A percentile compares a stretch with the other conserved stretches of the same genome.
phyloP scores from a whole-genome alignment of 1,140 invertebrate genomes.

The Zaprionus capensis region DNA sequence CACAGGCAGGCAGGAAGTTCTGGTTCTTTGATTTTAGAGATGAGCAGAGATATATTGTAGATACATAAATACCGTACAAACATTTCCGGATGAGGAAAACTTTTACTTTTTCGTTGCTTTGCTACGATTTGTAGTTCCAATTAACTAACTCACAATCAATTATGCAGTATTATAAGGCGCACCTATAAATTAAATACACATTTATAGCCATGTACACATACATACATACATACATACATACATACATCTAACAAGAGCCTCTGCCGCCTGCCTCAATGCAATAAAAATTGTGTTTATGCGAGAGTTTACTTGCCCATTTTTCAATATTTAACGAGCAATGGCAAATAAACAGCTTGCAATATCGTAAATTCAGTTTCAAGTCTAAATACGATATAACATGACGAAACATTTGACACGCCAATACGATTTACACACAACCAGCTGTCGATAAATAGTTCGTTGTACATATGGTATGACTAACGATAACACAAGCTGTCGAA shows the following conservation, averaged over 20 bases:
- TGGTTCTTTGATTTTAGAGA: constrained; percentile 29
- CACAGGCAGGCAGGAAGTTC: constrained; percentile 23
- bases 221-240: background rate
- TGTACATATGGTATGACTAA: too few relatives aligned
- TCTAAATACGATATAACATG: background rate
- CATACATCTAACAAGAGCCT: background rate
- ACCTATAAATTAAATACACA: background rate
- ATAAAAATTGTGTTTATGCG: constrained; percentile 6
- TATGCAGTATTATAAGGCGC: background rate
- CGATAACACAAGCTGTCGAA: background rate
- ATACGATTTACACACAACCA: background rate
- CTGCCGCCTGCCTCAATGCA: constrained; percentile 10
- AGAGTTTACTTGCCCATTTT: background rate
- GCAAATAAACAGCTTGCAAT: constrained; percentile 1
- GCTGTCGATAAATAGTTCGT: too few relatives aligned
- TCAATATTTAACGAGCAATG: constrained; percentile 6
- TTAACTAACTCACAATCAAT: background rate
- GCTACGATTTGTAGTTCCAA: background rate
- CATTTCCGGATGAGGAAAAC: constrained; percentile 12
- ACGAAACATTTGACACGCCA: background rate
- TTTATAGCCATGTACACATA: background rate
- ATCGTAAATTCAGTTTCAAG: background rate
- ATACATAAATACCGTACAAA: background rate
- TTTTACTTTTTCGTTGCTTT: background rate
- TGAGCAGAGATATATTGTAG: background rate